Evolutionary conservation across 2,888 invertebrate species (phyloP).

Genomic region (Tachina fera): DNA sequence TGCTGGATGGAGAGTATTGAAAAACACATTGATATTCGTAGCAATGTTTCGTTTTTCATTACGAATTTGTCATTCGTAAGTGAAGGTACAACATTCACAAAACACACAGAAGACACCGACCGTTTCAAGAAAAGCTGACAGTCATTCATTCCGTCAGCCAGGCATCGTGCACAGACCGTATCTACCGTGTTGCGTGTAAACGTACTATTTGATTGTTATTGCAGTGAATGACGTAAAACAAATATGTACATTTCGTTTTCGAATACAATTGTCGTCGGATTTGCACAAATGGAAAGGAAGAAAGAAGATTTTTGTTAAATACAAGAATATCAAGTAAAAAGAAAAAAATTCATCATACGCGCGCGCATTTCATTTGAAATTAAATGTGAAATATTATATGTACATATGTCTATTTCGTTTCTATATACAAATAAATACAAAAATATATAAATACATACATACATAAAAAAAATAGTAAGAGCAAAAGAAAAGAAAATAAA

Average conservation of each 20-base stretch:
- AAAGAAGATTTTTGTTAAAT: slow-evolving; percentile 25
- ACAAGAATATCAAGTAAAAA: not conserved
- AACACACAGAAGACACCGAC: slow-evolving; percentile 74
- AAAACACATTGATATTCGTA: slow-evolving; percentile 71
- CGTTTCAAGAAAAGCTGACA: slow-evolving; percentile 15
- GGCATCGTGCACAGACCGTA: not conserved
- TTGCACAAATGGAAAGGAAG: slow-evolving; percentile 48
- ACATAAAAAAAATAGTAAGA: not conserved
- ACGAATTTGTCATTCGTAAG: slow-evolving; percentile 82
- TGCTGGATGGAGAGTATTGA: slow-evolving; percentile 52
- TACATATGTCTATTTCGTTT: slow-evolving; percentile 11
- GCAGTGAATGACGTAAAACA: slow-evolving; percentile 49
- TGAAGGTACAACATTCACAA: slow-evolving; percentile 79
- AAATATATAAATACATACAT: slow-evolving; percentile 8
- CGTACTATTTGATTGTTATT: slow-evolving; percentile 46
- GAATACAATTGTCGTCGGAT: slow-evolving; percentile 61
- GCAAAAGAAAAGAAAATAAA: not conserved
- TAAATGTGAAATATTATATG: slow-evolving; percentile 44
- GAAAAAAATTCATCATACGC: slow-evolving; percentile 50
- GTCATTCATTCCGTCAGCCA: slow-evolving; percentile 59
- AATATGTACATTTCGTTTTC: slow-evolving; percentile 37
- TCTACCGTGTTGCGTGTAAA: not conserved
- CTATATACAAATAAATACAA: slow-evolving; percentile 59
- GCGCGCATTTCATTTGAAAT: slow-evolving; percentile 66
- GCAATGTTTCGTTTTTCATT: slow-evolving; percentile 77